Evolutionary conservation across 2,888 invertebrate genomes (phyloP).

Genomic region (Halocaridina rubra): DNA sequence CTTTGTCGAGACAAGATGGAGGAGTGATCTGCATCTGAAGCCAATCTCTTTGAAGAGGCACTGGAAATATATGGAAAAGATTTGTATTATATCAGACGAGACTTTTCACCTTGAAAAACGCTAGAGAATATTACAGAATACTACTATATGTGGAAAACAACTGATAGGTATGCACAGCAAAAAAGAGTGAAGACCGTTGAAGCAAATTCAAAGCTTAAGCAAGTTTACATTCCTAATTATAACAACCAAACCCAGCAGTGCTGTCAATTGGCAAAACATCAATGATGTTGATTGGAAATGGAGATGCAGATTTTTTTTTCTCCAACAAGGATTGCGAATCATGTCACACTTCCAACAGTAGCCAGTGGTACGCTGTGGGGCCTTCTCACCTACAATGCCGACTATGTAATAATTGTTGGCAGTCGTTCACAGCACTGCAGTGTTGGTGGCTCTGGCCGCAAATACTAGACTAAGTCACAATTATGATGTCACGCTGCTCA

Average conservation of each 20-base stretch:
- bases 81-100: slow-evolving; percentile 97
- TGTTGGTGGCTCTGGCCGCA: slow-evolving; percentile 87
- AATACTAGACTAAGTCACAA: slow-evolving; percentile 95
- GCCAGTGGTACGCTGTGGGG: background rate
- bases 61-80: slow-evolving; percentile 97
- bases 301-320: slow-evolving; percentile 69
- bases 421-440: slow-evolving; percentile 81
- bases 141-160: slow-evolving; percentile 99
- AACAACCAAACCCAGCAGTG: slow-evolving; percentile 79
- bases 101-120: slow-evolving; percentile 98
- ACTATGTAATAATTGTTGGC: no score
- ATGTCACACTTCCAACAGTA: slow-evolving; percentile 74
- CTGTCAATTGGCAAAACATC: slow-evolving; percentile 61
- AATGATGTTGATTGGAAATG: slow-evolving; percentile 74
- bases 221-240: slow-evolving; percentile 99
- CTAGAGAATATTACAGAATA: slow-evolving; percentile 98
- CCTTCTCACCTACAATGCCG: no score
- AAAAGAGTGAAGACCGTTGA: slow-evolving; percentile 98
- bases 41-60: slow-evolving; percentile 98
- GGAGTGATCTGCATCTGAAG: slow-evolving; percentile 99
- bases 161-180: slow-evolving; percentile 98
- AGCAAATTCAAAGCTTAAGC: slow-evolving; percentile 97
- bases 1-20: slow-evolving; percentile 99
- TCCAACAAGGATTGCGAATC: slow-evolving; percentile 85
- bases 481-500: slow-evolving; percentile 93